Percentiles rank a stretch among this genome's conserved stretches.
Evolutionary conservation across 1,140 invertebrate species (phyloP).

Genomic region (Aphaenogaster ashmeadi): DNA sequence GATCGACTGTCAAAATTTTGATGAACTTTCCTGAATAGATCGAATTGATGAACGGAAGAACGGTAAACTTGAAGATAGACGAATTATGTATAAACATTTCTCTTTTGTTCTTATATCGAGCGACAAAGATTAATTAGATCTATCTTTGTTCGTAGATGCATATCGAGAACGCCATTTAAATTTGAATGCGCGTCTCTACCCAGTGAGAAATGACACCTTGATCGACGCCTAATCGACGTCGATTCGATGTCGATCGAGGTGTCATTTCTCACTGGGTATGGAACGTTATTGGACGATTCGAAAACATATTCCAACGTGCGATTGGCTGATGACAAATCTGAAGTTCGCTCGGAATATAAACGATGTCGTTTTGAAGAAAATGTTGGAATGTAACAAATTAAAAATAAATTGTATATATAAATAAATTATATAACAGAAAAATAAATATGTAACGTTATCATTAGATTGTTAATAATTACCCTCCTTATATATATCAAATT

Average conservation of each 20-base stretch:
- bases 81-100: background rate
- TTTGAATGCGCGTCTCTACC: background rate
- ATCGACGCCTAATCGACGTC: too few relatives aligned
- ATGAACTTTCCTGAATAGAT: background rate
- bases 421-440: background rate
- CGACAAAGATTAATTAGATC: too few relatives aligned
- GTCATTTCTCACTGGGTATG: too few relatives aligned
- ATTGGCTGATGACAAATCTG: background rate
- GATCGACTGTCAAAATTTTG: background rate
- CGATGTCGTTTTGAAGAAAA: constrained; percentile 24
- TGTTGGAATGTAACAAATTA: constrained; percentile 9
- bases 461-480: background rate
- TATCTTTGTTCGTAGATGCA: too few relatives aligned
- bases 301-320: background rate
- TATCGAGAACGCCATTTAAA: background rate
- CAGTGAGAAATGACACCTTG: too few relatives aligned
- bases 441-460: background rate
- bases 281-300: background rate
- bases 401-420: background rate
- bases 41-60: background rate
- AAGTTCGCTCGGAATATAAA: background rate
- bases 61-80: background rate
- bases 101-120: background rate
- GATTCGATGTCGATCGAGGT: too few relatives aligned
- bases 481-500: too few relatives aligned